These are phyloP conservation scores for Siniperca chuatsi DNA, from an alignment of 2,113 vertebrate species.

Conservation along the genomic window DNA sequence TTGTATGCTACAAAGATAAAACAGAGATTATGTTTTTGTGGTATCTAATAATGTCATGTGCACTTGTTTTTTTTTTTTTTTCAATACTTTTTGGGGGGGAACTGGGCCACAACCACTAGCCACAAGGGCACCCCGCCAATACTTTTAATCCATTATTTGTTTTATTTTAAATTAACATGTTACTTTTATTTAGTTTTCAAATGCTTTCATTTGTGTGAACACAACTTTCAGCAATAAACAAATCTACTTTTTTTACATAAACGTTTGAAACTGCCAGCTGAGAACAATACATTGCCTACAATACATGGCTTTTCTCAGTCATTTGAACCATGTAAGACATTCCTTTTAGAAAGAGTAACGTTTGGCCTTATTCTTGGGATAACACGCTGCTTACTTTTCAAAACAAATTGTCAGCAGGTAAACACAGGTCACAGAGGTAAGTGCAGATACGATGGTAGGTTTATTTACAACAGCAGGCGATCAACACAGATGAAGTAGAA, in stretches of 20 bases:
- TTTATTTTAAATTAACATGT: neutral
- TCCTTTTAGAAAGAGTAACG: neutral
- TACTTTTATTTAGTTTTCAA: neutral
- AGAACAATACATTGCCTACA: neutral
- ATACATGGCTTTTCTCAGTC: neutral
- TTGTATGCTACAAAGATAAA: neutral
- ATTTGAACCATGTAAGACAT: neutral
- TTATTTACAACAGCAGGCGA: too few relatives aligned
- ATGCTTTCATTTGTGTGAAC: neutral
- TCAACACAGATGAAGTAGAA: too few relatives aligned
- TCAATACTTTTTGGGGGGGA: too few relatives aligned
- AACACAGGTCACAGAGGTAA: too few relatives aligned
- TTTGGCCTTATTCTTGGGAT: neutral
- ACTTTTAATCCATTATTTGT: neutral
- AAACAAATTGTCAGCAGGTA: too few relatives aligned
- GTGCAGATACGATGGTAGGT: too few relatives aligned
- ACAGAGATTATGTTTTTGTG: neutral
- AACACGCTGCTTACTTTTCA: too few relatives aligned
- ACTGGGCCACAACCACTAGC: neutral
- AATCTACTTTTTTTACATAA: neutral
- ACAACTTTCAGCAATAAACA: neutral
- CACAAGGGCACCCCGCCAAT: neutral
- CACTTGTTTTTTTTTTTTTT: too few relatives aligned
- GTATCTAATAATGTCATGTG: too few relatives aligned
- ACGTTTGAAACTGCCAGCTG: too few relatives aligned